Evolutionary conservation across 2,797 vertebrate species (phyloP), one percentile per base, ranked within the genome.

Genomic region (Crocidura indochinensis): DNA sequence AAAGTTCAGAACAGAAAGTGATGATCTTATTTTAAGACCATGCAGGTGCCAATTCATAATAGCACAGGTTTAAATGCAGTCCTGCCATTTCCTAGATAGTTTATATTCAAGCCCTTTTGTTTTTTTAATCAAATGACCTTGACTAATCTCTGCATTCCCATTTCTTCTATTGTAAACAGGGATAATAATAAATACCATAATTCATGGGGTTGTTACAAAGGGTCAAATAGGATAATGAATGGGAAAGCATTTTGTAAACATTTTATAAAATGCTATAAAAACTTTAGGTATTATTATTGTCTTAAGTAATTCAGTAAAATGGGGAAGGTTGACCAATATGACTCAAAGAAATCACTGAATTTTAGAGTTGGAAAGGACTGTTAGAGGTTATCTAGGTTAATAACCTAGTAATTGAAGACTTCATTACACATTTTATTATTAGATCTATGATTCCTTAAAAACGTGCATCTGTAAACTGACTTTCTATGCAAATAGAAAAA

Each of bases 181-280:
- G 44, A 2, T 90, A 65, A 49, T 73, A 69, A 27, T 77, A 92
- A 79, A 60, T 74, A 20, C n/a, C 4, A 14, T 69, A 72, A 92
- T 82, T 85, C 64, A 65, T n/a, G 90, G 62, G 27, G 5, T n/a
- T 92, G 14, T 38, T 53, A 29, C 51, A 29, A 88, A 84, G 38
- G 10, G 44, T 90, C 20, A 60, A 38, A 38, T 83, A 88, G 31
- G 24, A 69, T 73, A 90, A 60, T n/a, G n/a, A 62, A 73, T 38
- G 11, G 71, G 87, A 78, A 93, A 84, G 6, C 17, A 85, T 75
- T 85, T 71, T 87, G 47, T 67, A 38, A 90, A 75, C 79, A 31
- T 84, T 79, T 78, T 47, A 60, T 60, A 82, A 64, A 91, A 26
- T 83, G 22, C 72, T 60, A 11, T 67, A 24, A 84, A 87, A 79